Percentiles rank a stretch among this genome's conserved stretches.
Conservation (phyloP, 2,113 vertebrate species). For the Argyrosomus japonicus region DNA sequence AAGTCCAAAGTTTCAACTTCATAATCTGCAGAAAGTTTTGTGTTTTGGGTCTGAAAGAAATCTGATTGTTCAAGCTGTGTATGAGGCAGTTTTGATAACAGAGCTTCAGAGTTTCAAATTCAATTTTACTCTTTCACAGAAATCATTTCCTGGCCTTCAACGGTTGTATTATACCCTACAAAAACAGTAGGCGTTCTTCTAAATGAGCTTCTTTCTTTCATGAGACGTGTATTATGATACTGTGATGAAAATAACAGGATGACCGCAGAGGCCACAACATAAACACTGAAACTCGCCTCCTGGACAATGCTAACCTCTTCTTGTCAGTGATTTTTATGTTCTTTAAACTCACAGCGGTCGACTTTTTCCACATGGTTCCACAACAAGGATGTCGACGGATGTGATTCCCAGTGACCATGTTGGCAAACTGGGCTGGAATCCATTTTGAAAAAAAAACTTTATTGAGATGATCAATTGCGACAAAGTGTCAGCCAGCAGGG, state of each 20-base stretch:
- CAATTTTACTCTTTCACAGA: background rate
- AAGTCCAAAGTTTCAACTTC: background rate
- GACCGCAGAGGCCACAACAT: background rate
- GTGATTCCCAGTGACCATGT: background rate
- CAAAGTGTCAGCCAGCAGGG: slow-evolving; percentile 25
- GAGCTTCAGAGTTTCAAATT: background rate
- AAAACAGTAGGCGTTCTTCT: background rate
- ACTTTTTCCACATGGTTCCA: background rate
- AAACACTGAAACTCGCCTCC: background rate
- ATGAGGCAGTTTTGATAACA: background rate
- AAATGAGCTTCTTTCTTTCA: background rate
- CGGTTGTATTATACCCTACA: background rate
- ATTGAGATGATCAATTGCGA: background rate
- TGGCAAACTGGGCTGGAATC: background rate
- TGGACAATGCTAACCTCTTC: too few relatives aligned
- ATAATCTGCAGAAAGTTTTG: background rate
- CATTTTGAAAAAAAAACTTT: slow-evolving; percentile 18
- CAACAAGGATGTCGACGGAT: background rate
- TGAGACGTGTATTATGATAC: background rate
- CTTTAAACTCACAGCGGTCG: background rate
- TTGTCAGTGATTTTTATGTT: background rate
- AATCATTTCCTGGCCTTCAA: background rate
- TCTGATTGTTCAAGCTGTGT: background rate
- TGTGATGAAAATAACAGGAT: background rate
- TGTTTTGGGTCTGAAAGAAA: background rate